Percentiles rank a stretch among this genome's conserved stretches.
Conservation (phyloP, 2,888 invertebrate genomes). For the Lithophane ornitopus region DNA sequence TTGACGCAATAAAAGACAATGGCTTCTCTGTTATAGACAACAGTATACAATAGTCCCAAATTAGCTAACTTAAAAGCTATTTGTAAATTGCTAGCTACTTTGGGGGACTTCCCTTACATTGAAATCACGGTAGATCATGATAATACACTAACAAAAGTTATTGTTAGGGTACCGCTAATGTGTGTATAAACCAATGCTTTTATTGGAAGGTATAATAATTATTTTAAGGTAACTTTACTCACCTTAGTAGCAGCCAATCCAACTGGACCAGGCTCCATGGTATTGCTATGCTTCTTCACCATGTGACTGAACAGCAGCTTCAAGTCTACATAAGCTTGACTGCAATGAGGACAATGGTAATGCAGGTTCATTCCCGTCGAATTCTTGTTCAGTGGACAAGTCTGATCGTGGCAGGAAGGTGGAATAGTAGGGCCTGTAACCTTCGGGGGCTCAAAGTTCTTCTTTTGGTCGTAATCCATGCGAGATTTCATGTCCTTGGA, state of each 20-base stretch:
- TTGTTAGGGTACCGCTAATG: not conserved
- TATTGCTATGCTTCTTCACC: conserved; percentile 87
- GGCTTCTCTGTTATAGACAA: conserved; percentile 9
- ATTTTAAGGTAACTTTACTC: conserved; percentile 47
- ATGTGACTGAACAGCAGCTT: conserved; percentile 87
- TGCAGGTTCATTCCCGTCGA: conserved; percentile 87
- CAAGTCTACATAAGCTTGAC: conserved; percentile 87
- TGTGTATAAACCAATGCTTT: too few species aligned
- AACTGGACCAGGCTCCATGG: conserved; percentile 83
- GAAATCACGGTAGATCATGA: not conserved
- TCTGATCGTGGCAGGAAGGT: conserved; percentile 91
- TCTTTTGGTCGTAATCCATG: conserved; percentile 84
- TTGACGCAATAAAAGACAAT: conserved; percentile 54
- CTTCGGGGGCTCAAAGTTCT: conserved; percentile 80
- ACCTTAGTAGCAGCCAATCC: conserved; percentile 89
- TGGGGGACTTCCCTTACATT: conserved; percentile 15
- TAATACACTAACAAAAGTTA: conserved; percentile 20
- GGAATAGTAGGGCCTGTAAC: conserved; percentile 85
- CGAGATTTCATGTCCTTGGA: conserved; percentile 88
- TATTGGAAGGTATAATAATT: too few species aligned
- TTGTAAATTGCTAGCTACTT: not conserved
- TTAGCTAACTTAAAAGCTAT: conserved; percentile 19
- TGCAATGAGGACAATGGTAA: conserved; percentile 88
- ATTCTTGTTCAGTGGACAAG: conserved; percentile 86
- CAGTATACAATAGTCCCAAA: conserved; percentile 14